Base-by-base conservation (phyloP, 2,113 vertebrate species). In the Noturus placidus region DNA sequence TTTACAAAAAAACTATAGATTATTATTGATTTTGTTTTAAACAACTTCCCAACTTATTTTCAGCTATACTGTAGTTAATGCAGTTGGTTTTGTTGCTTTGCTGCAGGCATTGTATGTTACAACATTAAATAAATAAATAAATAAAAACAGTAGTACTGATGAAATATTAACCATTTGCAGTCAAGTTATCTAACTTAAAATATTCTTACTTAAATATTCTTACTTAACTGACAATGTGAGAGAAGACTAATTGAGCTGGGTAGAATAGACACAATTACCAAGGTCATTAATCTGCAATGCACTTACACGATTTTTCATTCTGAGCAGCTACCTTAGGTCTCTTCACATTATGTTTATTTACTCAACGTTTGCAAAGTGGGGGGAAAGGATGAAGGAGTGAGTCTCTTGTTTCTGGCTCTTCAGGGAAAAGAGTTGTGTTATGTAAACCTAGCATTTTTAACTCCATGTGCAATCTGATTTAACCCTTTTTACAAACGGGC, bases 301-400 rank as follows among this genome's bases (percentile, higher is more conserved):
- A 50, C 17, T 4, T 15, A 30, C 56, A 35, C 30, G 5, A 35
- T n/a, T 42, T 65, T 83, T 42, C 42, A 78, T 88, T 84, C 9
- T 67, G 87, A 67, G 81, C 82, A 67, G 5, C 56, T 76, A 14
- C 59, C 72, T 88, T 76, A 56, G 72, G 57, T 82, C 85, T 50
- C 42, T 61, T 67, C 30, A 80, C 20, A 65, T 77, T 50, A 67
- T 83, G 85, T 91, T 89, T 91, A 89, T 89, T 90, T 90, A 72
- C 80, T 78, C 52, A 67, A 33, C 38, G 78, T 87, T 52, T 86
- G 52, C 69, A 76, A 70, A 69, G 86, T 61, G 30, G 57, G 22
- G n/a, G 54, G 76, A 61, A 56, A 42, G 57, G 54, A 82, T 27
- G 52, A 67, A 10, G 22, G 70, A 83, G 25, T 38, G 42, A 80